phyloP scores from a whole-genome alignment of 2,888 invertebrate species.

The Lacanobia oleracea region DNA sequence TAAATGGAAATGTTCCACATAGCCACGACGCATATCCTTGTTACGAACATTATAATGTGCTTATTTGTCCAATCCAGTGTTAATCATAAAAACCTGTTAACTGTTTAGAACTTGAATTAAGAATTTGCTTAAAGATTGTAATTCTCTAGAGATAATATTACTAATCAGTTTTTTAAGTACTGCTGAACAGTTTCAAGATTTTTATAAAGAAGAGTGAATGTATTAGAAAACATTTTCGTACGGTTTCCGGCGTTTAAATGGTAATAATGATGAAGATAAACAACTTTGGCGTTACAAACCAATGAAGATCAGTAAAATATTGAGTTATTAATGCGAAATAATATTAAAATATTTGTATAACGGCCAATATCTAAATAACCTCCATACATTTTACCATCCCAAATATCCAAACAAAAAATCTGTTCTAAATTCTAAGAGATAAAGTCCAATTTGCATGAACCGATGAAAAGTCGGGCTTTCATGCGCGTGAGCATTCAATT shows the following conservation, averaged over 20 bases:
- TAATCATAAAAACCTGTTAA: not conserved
- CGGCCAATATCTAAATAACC: constrained; percentile 36
- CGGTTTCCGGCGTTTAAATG: constrained; percentile 21
- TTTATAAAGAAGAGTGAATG: not conserved
- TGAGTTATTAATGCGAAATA: constrained; percentile 55
- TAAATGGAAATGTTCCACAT: not conserved
- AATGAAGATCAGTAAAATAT: constrained; percentile 34
- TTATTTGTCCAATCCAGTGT: not conserved
- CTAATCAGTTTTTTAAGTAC: not conserved
- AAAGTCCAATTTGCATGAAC: constrained; percentile 50
- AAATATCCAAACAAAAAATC: not conserved
- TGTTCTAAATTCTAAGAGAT: constrained; percentile 14
- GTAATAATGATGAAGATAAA: constrained; percentile 32
- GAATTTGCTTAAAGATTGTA: not conserved
- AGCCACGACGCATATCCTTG: too few species aligned
- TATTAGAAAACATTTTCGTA: not conserved
- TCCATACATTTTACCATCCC: constrained; percentile 17
- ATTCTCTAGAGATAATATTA: not conserved
- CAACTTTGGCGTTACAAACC: constrained; percentile 30
- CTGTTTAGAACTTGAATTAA: not conserved
- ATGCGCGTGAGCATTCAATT: constrained; percentile 85
- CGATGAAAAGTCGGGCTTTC: constrained; percentile 61
- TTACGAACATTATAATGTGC: not conserved
- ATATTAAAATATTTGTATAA: constrained; percentile 61
- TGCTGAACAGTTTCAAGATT: not conserved